phyloP scores from a whole-genome alignment of 64 coral and sea anemone species.

The Cladopsammia gracilis region DNA sequence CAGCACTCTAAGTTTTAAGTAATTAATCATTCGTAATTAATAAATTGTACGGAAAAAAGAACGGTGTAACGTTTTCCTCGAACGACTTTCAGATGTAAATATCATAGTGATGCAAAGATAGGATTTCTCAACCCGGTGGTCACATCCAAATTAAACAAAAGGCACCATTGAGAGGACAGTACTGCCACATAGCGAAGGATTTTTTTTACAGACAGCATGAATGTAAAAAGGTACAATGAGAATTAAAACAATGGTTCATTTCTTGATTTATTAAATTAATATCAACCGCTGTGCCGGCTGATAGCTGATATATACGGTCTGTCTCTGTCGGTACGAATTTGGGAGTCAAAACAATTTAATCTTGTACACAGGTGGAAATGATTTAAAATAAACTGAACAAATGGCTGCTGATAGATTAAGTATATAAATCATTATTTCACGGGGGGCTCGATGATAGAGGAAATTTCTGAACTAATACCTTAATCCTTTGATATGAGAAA shows the following conservation, averaged over 20 bases:
- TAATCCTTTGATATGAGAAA: constrained; percentile 1
- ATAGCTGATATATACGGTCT: too few relatives aligned
- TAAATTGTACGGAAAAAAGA: background rate
- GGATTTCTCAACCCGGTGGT: too few relatives aligned
- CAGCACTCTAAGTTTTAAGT: background rate
- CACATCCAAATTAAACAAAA: too few relatives aligned
- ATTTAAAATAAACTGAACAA: constrained; percentile 19
- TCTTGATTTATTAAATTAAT: too few relatives aligned
- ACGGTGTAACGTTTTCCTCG: too few relatives aligned
- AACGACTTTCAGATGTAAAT: background rate
- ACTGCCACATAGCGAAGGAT: too few relatives aligned
- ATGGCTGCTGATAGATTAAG: constrained; percentile 12
- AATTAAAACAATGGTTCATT: too few relatives aligned
- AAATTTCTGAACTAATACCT: background rate
- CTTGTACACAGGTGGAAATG: background rate
- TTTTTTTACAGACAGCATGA: too few relatives aligned
- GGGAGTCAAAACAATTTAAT: constrained; percentile 37
- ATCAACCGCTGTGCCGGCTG: too few relatives aligned
- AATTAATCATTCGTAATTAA: constrained; percentile 30
- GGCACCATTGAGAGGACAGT: too few relatives aligned
- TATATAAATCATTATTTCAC: constrained; percentile 11
- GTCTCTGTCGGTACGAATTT: constrained; percentile 8
- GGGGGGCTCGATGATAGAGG: background rate
- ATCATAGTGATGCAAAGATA: too few relatives aligned
- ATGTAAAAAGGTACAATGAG: too few relatives aligned